Evolutionary conservation across 1,140 invertebrate genomes (phyloP).

Genomic region (Heliothis virescens): DNA sequence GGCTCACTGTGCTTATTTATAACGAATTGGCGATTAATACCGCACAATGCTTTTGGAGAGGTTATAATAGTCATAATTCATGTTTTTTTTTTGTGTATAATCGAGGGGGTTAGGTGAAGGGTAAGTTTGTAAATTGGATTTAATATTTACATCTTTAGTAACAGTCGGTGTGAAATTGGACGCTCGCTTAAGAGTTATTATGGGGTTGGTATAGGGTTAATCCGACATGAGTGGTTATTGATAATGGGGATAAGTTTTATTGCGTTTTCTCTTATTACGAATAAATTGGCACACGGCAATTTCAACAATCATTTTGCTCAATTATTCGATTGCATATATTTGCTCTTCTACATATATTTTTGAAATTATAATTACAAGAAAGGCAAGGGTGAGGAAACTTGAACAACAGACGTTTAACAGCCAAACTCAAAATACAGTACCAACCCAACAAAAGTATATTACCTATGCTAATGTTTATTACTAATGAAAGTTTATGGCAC

Average conservation of each 20-base stretch:
- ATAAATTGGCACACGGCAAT: neutral
- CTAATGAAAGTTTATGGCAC: slow-evolving; percentile 26
- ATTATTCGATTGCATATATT: neutral
- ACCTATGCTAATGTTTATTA: slow-evolving; percentile 49
- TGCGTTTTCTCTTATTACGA: slow-evolving; percentile 23
- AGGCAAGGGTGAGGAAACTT: too few relatives aligned
- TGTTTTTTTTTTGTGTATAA: slow-evolving; percentile 78
- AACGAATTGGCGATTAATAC: slow-evolving; percentile 74
- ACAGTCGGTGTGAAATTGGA: slow-evolving; percentile 84
- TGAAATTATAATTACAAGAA: too few relatives aligned
- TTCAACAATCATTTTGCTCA: neutral
- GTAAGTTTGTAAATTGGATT: slow-evolving; percentile 83
- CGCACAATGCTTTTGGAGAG: slow-evolving; percentile 75
- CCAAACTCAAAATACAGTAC: neutral
- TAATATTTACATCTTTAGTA: slow-evolving; percentile 83
- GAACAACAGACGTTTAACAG: neutral
- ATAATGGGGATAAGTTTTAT: slow-evolving; percentile 43
- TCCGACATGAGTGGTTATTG: slow-evolving; percentile 62
- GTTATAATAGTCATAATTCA: slow-evolving; percentile 84
- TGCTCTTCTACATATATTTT: neutral
- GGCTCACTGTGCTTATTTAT: slow-evolving; percentile 67
- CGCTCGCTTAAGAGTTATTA: slow-evolving; percentile 77
- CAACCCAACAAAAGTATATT: slow-evolving; percentile 23
- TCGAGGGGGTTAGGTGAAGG: slow-evolving; percentile 74
- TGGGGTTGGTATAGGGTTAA: slow-evolving; percentile 74